phyloP scores from a whole-genome alignment of 2,113 vertebrate genomes.

The Herpetotheres cachinnans region DNA sequence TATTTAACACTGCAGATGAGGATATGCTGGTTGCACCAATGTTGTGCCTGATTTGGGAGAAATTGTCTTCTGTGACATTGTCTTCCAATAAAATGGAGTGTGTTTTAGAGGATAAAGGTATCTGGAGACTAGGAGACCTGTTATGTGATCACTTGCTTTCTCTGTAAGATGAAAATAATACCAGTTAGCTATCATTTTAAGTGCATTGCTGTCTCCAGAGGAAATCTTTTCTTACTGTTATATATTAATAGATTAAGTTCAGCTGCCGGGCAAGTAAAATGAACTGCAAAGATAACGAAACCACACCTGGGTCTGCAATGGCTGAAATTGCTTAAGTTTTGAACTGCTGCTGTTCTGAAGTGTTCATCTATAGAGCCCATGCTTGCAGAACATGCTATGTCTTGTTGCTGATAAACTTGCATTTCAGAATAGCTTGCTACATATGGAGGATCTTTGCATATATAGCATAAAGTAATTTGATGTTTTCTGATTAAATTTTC shows the following conservation, averaged over 20 bases:
- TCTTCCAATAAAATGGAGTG: not conserved
- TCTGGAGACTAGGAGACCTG: not conserved
- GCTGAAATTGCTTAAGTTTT: not conserved
- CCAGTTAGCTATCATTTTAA: not conserved
- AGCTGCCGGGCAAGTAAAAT: not conserved
- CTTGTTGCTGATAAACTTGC: not conserved
- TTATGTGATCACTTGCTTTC: not conserved
- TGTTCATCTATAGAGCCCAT: not conserved
- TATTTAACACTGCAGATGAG: not conserved
- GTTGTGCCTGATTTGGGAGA: not conserved
- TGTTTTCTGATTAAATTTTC: not conserved
- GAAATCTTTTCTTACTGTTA: not conserved
- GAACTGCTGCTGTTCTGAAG: not conserved
- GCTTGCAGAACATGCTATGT: not conserved
- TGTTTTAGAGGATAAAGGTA: not conserved
- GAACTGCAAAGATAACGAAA: not conserved
- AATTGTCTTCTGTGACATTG: not conserved
- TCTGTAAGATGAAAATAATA: not conserved
- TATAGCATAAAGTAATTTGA: not conserved
- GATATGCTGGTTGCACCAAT: not conserved
- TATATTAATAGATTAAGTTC: constrained; percentile 25
- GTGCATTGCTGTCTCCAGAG: not conserved
- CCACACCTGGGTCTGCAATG: fast-evolving
- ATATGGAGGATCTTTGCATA: not conserved
- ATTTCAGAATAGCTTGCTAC: not conserved